A percentile compares a stretch with the other conserved stretches of the same genome.
phyloP scores from a whole-genome alignment of 2,797 vertebrate species.

The Sebastes ruberrimus region DNA sequence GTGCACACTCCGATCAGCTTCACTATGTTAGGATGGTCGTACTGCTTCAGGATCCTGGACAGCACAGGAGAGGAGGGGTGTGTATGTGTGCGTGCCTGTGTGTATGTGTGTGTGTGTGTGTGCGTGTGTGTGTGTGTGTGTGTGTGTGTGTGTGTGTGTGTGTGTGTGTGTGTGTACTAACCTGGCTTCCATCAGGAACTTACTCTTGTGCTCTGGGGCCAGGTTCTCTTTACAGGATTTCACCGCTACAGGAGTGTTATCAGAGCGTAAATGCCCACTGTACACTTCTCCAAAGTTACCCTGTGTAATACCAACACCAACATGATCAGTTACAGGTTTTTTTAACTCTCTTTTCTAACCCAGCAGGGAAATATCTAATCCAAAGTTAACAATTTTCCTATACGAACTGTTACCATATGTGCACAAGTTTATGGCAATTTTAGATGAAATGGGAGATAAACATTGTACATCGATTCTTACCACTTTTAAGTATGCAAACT shows the following conservation, averaged over 20 bases:
- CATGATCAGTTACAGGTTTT: neutral
- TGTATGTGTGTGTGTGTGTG: neutral
- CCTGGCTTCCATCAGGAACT: conserved; percentile 97
- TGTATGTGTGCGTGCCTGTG: neutral
- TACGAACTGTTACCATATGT: neutral
- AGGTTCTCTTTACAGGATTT: conserved; percentile 95
- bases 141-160: neutral
- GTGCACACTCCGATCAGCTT: conserved; percentile 95
- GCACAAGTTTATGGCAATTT: neutral
- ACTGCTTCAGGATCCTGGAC: conserved; percentile 95
- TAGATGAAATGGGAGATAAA: neutral
- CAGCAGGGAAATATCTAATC: neutral
- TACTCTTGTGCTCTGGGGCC: conserved; percentile 90
- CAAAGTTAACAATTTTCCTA: neutral
- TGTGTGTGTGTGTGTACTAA: conserved; percentile 42
- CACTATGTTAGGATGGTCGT: conserved; percentile 95
- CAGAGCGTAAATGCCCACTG: conserved; percentile 86
- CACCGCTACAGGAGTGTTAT: conserved; percentile 91
- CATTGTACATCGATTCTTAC: neutral
- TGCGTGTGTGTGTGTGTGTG: neutral
- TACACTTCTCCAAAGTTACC: conserved; percentile 98
- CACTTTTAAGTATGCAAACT: neutral
- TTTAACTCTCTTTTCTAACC: neutral
- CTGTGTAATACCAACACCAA: conserved; percentile 71
- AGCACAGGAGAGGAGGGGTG: neutral